Percentiles rank a stretch among this genome's conserved stretches.
Conservation (phyloP, 2,113 vertebrate species). For the Hypanus sabinus region DNA sequence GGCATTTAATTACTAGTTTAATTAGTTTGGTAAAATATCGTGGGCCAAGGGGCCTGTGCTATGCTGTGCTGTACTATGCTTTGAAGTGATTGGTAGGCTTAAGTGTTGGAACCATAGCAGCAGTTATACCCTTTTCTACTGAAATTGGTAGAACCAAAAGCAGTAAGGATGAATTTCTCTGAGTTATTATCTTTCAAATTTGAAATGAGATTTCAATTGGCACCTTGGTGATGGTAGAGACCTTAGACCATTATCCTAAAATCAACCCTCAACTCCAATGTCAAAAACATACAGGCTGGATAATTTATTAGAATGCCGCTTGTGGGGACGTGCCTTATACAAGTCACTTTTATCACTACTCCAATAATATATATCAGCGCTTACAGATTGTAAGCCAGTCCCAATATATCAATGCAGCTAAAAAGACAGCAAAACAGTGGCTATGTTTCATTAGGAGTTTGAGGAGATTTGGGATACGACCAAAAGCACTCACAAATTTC, state of each 20-base stretch:
- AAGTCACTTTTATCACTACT: not conserved
- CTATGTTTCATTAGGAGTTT: too few species aligned
- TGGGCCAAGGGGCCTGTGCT: too few species aligned
- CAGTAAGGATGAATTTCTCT: not conserved
- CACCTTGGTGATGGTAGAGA: not conserved
- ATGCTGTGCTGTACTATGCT: too few species aligned
- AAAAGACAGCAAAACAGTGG: too few species aligned
- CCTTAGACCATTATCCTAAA: not conserved
- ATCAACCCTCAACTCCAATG: not conserved
- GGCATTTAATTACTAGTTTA: too few species aligned
- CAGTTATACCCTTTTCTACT: not conserved
- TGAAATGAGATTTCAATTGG: not conserved
- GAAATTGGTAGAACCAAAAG: not conserved
- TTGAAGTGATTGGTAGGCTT: too few species aligned
- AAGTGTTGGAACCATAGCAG: too few species aligned
- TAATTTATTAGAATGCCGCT: not conserved
- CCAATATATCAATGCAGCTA: too few species aligned
- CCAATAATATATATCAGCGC: not conserved
- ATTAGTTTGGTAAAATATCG: too few species aligned
- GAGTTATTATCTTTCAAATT: not conserved
- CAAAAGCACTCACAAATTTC: too few species aligned
- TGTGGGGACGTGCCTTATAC: not conserved
- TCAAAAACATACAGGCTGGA: not conserved
- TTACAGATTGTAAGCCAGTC: not conserved
- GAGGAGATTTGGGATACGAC: too few species aligned